Evolutionary conservation across 2,113 vertebrate genomes (phyloP).

Genomic region (Oreochromis spilurus): DNA sequence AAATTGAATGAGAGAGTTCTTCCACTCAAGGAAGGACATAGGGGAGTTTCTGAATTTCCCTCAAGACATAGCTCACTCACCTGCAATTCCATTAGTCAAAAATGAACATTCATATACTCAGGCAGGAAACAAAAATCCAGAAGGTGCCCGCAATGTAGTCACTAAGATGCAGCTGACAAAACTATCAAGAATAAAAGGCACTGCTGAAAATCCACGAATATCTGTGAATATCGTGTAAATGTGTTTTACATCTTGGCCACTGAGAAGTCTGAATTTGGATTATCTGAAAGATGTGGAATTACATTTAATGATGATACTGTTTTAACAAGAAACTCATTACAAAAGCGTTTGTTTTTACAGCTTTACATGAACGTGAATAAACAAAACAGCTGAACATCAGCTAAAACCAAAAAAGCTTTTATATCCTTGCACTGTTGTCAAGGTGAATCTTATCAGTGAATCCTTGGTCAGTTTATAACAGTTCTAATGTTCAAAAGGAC

Average conservation of each 20-base stretch:
- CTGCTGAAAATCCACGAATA: neutral
- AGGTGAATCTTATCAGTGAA: neutral
- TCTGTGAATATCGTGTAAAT: neutral
- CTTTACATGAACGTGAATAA: neutral
- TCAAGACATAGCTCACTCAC: neutral
- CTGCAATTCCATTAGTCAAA: neutral
- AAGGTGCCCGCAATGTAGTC: fast-evolving
- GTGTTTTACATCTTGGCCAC: neutral
- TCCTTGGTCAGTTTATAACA: neutral
- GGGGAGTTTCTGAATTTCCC: neutral
- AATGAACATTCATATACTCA: neutral
- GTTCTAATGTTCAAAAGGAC: neutral
- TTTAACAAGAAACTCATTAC: too few relatives aligned
- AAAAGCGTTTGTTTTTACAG: neutral
- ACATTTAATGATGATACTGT: neutral
- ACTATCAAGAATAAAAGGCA: neutral
- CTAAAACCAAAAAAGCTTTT: neutral
- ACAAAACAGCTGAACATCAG: neutral
- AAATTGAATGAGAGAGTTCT: neutral
- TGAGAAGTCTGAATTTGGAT: neutral
- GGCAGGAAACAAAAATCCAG: neutral
- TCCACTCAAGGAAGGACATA: neutral
- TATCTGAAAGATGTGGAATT: neutral
- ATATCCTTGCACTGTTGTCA: neutral
- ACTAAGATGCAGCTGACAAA: neutral